These are phyloP conservation scores for Naja naja DNA, from an alignment of 2,113 vertebrate genomes.

Conservation along the genomic window DNA sequence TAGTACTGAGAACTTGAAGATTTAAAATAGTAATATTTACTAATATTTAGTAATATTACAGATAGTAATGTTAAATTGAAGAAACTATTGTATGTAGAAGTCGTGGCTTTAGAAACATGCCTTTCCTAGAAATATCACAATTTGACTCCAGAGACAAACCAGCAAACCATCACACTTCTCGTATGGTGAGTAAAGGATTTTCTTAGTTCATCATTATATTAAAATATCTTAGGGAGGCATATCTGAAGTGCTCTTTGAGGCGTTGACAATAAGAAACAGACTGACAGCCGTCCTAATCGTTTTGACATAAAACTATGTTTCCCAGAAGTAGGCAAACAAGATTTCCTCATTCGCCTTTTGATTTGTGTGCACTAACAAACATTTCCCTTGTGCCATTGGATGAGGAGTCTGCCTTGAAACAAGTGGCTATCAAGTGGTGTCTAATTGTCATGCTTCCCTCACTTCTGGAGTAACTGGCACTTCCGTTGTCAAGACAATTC, in stretches of 20 bases:
- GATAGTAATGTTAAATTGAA: background rate
- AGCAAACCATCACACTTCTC: background rate
- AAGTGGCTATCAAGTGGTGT: background rate
- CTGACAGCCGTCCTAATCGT: background rate
- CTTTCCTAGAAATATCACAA: background rate
- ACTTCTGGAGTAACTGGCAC: slow-evolving; percentile 15
- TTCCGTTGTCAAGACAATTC: background rate
- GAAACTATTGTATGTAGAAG: background rate
- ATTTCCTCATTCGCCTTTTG: rapidly evolving
- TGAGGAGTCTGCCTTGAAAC: background rate
- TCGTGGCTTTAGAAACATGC: background rate
- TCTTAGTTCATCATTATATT: background rate
- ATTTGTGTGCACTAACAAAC: background rate
- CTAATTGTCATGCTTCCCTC: background rate
- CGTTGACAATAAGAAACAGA: background rate
- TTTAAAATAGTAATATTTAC: background rate
- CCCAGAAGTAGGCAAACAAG: background rate
- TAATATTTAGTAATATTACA: no score
- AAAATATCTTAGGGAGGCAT: background rate
- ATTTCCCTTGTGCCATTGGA: background rate
- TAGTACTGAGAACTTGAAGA: background rate
- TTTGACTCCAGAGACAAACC: background rate
- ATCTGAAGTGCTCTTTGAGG: background rate
- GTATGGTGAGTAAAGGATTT: background rate
- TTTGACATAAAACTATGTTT: background rate